Evolutionary conservation across 2,797 vertebrate species (phyloP), one percentile per base, ranked within the genome.

Genomic region (Delichon dasypus): DNA sequence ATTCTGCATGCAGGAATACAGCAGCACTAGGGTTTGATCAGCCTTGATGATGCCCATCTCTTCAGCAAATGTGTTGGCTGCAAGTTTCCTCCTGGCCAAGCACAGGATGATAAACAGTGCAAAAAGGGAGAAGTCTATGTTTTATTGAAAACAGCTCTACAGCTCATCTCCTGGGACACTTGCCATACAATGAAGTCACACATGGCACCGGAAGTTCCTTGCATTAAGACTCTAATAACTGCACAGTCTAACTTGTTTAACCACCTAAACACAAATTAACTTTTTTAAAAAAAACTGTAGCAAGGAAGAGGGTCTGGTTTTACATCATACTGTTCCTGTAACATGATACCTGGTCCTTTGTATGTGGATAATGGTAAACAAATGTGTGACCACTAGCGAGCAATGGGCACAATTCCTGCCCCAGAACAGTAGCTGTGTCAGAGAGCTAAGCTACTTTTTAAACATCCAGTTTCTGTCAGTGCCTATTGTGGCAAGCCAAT

Each of bases 171-270:
- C 65, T 57, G 23, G 30, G 38, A 88, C 4, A 4, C 27, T 1
- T 77, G 64, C 27, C 64, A 79, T 32, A 40, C 22, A n/a, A 14
- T 3, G 4, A 72, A 81, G 25, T 29, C 57, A 61, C 15, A 47
- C 0, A n/a, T 9, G 36, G 61, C 1, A 1, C 25, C 61, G 64
- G 4, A 76, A 40, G 11, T 22, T 82, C 21, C 1, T 1, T 12
- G 26, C 8, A 16, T 73, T 62, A 70, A 27, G 19, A 44, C 10
- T 68, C 8, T 58, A 93, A 53, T 79, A 85, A 87, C 36, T 50
- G 50, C 5, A 86, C 25, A 88, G 32, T 4, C 22, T 65, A 88
- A 75, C 58, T 47, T 91, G 55, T 86, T 76, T 36, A 93, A 71
- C 71, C 14, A 66, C 9, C 9, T 62, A 62, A 88, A 62, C 34